These are phyloP conservation scores for Acanthococcus lagerstroemiae DNA, from an alignment of 2,888 invertebrate species.

Conservation along the genomic window DNA sequence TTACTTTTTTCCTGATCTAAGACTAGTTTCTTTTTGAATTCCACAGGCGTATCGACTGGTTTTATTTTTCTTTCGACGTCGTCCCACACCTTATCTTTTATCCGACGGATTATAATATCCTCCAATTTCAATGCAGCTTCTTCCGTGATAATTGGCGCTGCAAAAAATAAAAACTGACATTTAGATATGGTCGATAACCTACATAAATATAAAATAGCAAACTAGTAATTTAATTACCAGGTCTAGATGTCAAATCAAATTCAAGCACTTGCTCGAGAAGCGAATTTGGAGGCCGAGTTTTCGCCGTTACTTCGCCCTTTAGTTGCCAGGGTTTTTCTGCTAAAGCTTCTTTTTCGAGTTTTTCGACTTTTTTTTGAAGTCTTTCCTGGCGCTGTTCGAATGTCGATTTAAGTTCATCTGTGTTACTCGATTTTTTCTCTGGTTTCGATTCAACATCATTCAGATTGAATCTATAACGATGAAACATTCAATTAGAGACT, in stretches of 20 bases:
- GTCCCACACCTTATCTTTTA: constrained; percentile 89
- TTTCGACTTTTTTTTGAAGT: constrained; percentile 55
- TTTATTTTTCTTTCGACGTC: constrained; percentile 82
- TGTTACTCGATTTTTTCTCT: background rate
- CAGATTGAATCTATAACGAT: constrained; percentile 17
- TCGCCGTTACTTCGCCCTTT: constrained; percentile 75
- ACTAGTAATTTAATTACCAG: constrained; percentile 42
- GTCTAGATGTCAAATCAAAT: constrained; percentile 72
- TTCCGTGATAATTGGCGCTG: constrained; percentile 83
- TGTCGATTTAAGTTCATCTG: constrained; percentile 47
- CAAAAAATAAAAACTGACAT: background rate
- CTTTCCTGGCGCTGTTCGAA: constrained; percentile 67
- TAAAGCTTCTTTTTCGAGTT: constrained; percentile 61
- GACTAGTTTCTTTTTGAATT: constrained; percentile 77
- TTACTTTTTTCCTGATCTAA: constrained; percentile 92
- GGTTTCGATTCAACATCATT: constrained; percentile 18
- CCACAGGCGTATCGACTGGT: constrained; percentile 67
- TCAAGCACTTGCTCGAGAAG: constrained; percentile 83
- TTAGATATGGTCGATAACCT: background rate
- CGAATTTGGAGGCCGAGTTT: constrained; percentile 78
- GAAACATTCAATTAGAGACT: background rate
- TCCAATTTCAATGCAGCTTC: constrained; percentile 78
- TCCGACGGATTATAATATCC: constrained; percentile 79
- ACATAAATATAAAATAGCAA: background rate
- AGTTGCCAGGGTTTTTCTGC: constrained; percentile 88